Conservation (phyloP, 1,140 invertebrate species). For the Cydia splendana region DNA sequence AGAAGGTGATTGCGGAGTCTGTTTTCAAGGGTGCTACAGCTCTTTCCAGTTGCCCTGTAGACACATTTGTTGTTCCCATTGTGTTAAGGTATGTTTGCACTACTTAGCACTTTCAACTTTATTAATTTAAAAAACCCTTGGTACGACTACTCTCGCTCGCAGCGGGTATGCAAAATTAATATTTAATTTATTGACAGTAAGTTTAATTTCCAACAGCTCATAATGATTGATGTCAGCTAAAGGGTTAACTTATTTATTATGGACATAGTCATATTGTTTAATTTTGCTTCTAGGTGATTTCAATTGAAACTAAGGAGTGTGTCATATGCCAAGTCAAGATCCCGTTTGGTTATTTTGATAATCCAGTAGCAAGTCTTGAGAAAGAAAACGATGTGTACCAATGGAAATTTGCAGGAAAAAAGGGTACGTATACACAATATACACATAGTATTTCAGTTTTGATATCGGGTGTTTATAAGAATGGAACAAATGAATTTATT, state of each 20-base stretch:
- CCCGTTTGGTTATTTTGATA: not conserved
- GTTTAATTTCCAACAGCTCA: no score
- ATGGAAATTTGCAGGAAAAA: not conserved
- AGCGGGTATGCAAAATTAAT: no score
- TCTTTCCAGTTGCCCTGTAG: not conserved
- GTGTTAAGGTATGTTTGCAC: not conserved
- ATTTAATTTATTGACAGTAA: no score
- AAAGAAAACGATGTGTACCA: not conserved
- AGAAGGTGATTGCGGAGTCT: not conserved
- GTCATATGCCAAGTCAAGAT: not conserved
- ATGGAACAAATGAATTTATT: not conserved
- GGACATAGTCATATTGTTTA: not conserved
- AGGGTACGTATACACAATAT: not conserved
- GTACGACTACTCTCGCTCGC: no score
- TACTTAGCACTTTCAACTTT: not conserved
- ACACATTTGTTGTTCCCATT: not conserved
- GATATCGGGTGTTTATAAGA: no score
- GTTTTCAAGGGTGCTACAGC: not conserved
- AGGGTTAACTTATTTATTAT: no score
- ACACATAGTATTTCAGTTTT: not conserved
- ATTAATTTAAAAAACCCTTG: not conserved
- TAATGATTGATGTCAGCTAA: no score
- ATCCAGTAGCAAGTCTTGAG: not conserved
- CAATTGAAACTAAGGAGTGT: not conserved
- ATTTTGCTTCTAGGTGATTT: not conserved